Evolutionary conservation across 2,888 invertebrate species (phyloP).

Genomic region (Parnassius glacialis): DNA sequence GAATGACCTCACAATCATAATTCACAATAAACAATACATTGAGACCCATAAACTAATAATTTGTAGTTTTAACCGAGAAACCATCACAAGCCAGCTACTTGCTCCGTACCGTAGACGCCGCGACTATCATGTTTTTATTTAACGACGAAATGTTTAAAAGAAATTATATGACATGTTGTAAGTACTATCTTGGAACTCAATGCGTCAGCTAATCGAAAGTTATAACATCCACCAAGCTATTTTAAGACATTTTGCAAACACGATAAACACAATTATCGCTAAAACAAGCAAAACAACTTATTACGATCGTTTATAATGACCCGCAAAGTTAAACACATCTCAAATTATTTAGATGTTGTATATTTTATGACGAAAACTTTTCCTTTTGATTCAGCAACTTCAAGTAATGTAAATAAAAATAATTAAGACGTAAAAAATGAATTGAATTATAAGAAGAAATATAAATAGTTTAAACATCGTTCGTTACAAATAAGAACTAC

Average conservation of each 20-base stretch:
- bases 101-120: too few species aligned
- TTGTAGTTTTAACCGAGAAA: too few species aligned
- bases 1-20: too few species aligned
- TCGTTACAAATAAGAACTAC: too few species aligned
- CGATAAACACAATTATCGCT: slow-evolving; percentile 5
- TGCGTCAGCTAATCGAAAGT: slow-evolving; percentile 9
- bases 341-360: not conserved
- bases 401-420: not conserved
- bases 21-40: too few species aligned
- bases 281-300: not conserved
- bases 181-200: slow-evolving; percentile 51
- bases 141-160: too few species aligned
- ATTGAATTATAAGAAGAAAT: slow-evolving; percentile 5
- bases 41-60: too few species aligned
- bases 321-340: slow-evolving; percentile 2
- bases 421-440: not conserved
- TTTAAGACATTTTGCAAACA: slow-evolving; percentile 14
- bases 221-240: slow-evolving; percentile 14
- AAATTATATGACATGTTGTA: slow-evolving; percentile 36
- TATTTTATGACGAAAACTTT: not conserved
- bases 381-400: not conserved
- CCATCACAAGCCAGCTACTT: too few species aligned
- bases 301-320: slow-evolving; percentile 8
- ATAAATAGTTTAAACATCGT: not conserved
- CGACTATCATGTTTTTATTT: too few species aligned